A percentile compares a stretch with the other conserved stretches of the same genome.
These are phyloP conservation scores for Drosophila birchii DNA, from an alignment of 2,888 invertebrate genomes.

Conservation along the genomic window DNA sequence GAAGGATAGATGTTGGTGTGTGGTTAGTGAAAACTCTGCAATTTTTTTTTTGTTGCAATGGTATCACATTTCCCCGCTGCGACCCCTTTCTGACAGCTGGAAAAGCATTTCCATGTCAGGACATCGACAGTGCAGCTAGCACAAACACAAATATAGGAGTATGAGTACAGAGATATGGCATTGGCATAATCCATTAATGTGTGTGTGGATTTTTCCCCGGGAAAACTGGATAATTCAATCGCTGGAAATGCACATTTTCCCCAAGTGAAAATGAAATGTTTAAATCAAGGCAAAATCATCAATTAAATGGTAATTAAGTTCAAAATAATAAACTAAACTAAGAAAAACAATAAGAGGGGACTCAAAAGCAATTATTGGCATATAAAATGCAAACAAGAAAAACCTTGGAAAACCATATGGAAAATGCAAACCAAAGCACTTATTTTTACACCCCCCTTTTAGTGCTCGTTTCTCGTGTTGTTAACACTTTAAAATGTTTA, in stretches of 20 bases:
- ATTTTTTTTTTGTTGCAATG: slow-evolving; percentile 40
- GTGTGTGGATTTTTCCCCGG: neutral
- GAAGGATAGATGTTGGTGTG: neutral
- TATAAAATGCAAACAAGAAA: slow-evolving; percentile 1
- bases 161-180: slow-evolving; percentile 13
- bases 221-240: slow-evolving; percentile 8
- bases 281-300: neutral
- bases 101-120: slow-evolving; percentile 41
- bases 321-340: neutral
- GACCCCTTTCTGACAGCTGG: slow-evolving; percentile 24
- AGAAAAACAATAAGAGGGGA: no score
- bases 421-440: slow-evolving; percentile 7
- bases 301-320: neutral
- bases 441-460: neutral
- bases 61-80: slow-evolving; percentile 4
- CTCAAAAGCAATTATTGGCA: neutral
- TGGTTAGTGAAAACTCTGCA: slow-evolving; percentile 22
- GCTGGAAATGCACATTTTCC: neutral
- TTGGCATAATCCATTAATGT: slow-evolving; percentile 4
- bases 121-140: slow-evolving; percentile 16
- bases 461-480: neutral
- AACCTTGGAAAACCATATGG: slow-evolving; percentile 2
- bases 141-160: neutral
- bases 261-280: slow-evolving; percentile 1
- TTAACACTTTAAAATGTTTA: slow-evolving; percentile 5